A percentile compares a stretch with the other conserved stretches of the same genome.
Conservation (phyloP, 2,888 invertebrate genomes). For the Spialia ferax region DNA sequence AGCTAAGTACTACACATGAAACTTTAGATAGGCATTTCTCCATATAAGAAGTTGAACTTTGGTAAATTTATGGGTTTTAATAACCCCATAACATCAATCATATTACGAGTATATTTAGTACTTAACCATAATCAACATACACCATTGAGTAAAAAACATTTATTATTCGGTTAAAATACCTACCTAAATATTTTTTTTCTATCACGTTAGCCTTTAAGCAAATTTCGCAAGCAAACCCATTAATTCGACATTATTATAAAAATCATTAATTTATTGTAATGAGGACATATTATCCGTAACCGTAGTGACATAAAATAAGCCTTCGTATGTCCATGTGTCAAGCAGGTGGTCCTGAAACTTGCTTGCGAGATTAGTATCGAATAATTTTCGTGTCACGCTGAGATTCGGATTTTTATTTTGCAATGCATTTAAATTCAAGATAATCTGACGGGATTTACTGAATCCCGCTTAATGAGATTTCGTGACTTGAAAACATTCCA, state of each 20-base stretch:
- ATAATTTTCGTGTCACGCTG: slow-evolving; percentile 72
- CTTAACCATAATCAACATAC: no score
- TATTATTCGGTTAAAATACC: no score
- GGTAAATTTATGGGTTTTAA: no score
- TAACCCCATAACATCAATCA: no score
- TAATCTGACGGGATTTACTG: slow-evolving; percentile 53
- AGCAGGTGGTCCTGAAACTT: slow-evolving; percentile 71
- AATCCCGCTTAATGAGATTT: slow-evolving; percentile 36
- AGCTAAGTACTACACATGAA: no score
- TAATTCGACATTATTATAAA: slow-evolving; percentile 78
- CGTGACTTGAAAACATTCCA: slow-evolving; percentile 37
- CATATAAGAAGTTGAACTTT: no score
- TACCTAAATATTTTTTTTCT: neutral
- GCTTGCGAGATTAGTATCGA: slow-evolving; percentile 60
- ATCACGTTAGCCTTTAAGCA: slow-evolving; percentile 48
- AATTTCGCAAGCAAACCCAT: slow-evolving; percentile 56
- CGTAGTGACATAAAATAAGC: slow-evolving; percentile 72
- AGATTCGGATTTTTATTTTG: slow-evolving; percentile 62
- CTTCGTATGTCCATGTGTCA: slow-evolving; percentile 72
- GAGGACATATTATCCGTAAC: slow-evolving; percentile 59
- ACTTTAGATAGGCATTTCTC: no score
- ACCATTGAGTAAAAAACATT: no score
- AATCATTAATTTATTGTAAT: slow-evolving; percentile 74
- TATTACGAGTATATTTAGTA: no score
- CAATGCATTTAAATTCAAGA: slow-evolving; percentile 73